Conservation (phyloP, 2,797 vertebrate species). For the Pygocentrus nattereri region DNA sequence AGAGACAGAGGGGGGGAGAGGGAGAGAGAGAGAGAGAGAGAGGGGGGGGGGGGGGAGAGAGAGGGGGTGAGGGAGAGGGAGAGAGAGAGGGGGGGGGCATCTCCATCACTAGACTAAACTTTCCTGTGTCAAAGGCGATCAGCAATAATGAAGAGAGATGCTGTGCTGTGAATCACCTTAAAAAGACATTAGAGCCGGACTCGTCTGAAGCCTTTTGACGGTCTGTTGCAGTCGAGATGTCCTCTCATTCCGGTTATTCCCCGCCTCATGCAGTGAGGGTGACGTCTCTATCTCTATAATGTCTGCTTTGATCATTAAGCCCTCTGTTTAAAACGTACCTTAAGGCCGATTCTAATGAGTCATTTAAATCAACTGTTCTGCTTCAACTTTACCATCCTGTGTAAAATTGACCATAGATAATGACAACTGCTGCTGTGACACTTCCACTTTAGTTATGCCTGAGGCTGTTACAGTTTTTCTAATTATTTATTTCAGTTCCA, state of each 20-base stretch:
- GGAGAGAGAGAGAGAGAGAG: too few species aligned
- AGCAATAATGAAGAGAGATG: conserved; percentile 67
- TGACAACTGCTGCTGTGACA: too few species aligned
- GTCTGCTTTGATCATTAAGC: conserved; percentile 46
- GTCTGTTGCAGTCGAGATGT: neutral
- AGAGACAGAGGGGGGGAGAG: too few species aligned
- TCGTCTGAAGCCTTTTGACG: conserved; percentile 31
- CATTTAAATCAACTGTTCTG: neutral
- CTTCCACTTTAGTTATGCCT: neutral
- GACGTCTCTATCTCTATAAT: conserved; percentile 8
- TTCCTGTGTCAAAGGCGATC: conserved; percentile 63
- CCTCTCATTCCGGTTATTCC: neutral
- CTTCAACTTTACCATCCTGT: neutral
- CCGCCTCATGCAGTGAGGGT: conserved; percentile 8
- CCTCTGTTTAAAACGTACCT: conserved; percentile 12
- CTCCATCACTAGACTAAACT: conserved; percentile 61
- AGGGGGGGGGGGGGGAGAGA: neutral
- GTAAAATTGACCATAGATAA: neutral
- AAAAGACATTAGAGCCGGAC: conserved; percentile 63
- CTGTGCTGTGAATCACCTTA: conserved; percentile 65
- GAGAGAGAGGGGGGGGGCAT: conserved; percentile 9
- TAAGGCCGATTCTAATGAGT: conserved; percentile 21
- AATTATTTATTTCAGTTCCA: neutral
- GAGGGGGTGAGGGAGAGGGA: neutral
- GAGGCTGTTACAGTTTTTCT: neutral